These are phyloP conservation scores for Venturia canescens DNA, from an alignment of 1,140 invertebrate species.

Conservation along the genomic window DNA sequence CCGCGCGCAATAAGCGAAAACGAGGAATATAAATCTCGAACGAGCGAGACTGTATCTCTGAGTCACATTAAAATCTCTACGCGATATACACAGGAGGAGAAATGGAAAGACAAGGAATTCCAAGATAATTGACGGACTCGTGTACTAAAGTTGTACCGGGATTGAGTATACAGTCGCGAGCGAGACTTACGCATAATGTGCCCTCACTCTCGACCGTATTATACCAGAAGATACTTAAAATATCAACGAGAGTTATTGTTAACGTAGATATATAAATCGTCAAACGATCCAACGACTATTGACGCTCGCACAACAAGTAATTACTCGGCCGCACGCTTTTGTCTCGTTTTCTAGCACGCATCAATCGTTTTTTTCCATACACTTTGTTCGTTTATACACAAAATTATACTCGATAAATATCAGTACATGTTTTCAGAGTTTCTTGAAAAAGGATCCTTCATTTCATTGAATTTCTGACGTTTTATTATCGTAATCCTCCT, in stretches of 20 bases:
- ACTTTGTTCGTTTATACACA: neutral
- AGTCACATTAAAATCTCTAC: neutral
- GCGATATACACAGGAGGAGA: slow-evolving; percentile 34
- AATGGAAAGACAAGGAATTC: slow-evolving; percentile 23
- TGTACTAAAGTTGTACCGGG: neutral
- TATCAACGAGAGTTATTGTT: slow-evolving; percentile 32
- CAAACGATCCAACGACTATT: slow-evolving; percentile 22
- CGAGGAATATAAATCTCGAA: slow-evolving; percentile 25
- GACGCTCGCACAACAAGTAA: slow-evolving; percentile 28
- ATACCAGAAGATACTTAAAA: slow-evolving; percentile 36
- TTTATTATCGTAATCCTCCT: no score
- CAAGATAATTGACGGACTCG: slow-evolving; percentile 36
- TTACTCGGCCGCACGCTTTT: slow-evolving; percentile 16
- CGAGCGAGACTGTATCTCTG: slow-evolving; percentile 1
- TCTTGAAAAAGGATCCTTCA: neutral
- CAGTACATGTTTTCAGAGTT: neutral
- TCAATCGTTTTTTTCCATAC: neutral
- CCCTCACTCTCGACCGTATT: neutral
- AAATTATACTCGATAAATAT: neutral
- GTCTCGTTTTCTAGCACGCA: neutral
- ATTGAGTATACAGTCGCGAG: slow-evolving; percentile 4
- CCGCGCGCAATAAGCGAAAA: neutral
- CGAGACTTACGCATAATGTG: neutral
- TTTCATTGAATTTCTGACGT: no score
- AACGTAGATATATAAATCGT: slow-evolving; percentile 40